A percentile compares a stretch with the other conserved stretches of the same genome.
phyloP scores from a whole-genome alignment of 2,113 vertebrate species.

The Python bivittatus region DNA sequence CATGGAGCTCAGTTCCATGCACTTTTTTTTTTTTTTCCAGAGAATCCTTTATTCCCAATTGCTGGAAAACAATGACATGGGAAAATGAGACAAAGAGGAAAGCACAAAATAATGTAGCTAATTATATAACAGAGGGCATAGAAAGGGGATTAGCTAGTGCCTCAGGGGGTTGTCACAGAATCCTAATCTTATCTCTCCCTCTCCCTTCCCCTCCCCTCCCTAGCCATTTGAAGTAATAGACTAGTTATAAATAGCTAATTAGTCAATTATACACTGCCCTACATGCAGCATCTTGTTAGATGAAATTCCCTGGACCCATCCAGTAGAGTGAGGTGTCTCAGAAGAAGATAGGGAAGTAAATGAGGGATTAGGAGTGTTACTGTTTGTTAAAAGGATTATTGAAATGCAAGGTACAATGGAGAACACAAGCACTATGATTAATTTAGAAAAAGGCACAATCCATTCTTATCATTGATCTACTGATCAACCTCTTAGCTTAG shows the following conservation, averaged over 20 bases:
- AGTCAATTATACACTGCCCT: slow-evolving; percentile 71
- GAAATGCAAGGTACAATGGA: slow-evolving; percentile 15
- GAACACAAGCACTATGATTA: slow-evolving; percentile 56
- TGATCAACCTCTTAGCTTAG: background rate
- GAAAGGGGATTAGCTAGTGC: slow-evolving; percentile 61
- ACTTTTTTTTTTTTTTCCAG: fast-evolving
- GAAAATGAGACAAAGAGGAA: background rate
- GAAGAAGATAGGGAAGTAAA: fast-evolving
- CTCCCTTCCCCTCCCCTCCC: slow-evolving; percentile 33
- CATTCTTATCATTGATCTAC: background rate
- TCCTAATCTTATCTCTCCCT: slow-evolving; percentile 58
- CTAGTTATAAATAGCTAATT: slow-evolving; percentile 72
- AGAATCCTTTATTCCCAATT: fast-evolving
- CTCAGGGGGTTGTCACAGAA: slow-evolving; percentile 55
- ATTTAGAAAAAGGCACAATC: slow-evolving; percentile 21
- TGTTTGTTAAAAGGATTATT: slow-evolving; percentile 41
- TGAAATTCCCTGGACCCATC: slow-evolving; percentile 49
- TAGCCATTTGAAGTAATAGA: slow-evolving; percentile 53
- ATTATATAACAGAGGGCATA: slow-evolving; percentile 57
- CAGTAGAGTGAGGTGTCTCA: slow-evolving; percentile 4
- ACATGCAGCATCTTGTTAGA: slow-evolving; percentile 51
- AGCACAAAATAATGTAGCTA: background rate
- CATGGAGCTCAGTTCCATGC: background rate
- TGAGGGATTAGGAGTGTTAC: background rate
- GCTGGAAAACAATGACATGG: background rate